Evolutionary conservation across 2,113 vertebrate species (phyloP).

Genomic region (Lophius piscatorius): DNA sequence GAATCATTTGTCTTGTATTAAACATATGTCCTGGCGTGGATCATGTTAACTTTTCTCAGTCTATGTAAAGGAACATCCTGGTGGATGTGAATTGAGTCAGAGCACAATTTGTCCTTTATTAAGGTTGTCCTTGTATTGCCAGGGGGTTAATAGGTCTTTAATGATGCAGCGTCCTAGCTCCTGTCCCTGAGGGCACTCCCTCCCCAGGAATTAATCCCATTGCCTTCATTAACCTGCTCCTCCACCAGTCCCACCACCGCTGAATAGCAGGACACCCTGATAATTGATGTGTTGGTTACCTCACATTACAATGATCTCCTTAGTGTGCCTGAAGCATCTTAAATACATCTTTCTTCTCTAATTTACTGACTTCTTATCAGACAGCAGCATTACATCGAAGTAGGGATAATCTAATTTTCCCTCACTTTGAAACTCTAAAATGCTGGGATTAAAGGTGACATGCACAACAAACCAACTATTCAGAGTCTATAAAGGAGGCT

Average conservation of each 20-base stretch:
- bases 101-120: conserved; percentile 54
- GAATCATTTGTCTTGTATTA: neutral
- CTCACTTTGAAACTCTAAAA: no score
- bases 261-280: conserved; percentile 46
- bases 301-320: conserved; percentile 75
- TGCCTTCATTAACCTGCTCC: conserved; percentile 80
- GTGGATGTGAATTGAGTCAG: conserved; percentile 14
- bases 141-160: conserved; percentile 60
- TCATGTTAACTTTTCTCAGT: neutral
- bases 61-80: conserved; percentile 8
- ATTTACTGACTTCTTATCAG: conserved; percentile 70
- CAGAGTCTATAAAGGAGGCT: no score
- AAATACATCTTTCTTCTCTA: conserved; percentile 79
- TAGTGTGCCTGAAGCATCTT: conserved; percentile 63
- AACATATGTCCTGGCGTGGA: neutral
- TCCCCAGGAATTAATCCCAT: conserved; percentile 75
- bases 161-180: conserved; percentile 61
- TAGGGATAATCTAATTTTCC: conserved; percentile 24
- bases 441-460: no score
- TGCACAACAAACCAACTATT: no score
- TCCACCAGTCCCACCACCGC: conserved; percentile 40
- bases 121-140: conserved; percentile 20
- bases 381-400: conserved; percentile 22
- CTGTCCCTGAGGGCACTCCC: conserved; percentile 57
- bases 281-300: conserved; percentile 74